Conservation (phyloP, 2,113 vertebrate species). For the Colistium nudipinnis region DNA sequence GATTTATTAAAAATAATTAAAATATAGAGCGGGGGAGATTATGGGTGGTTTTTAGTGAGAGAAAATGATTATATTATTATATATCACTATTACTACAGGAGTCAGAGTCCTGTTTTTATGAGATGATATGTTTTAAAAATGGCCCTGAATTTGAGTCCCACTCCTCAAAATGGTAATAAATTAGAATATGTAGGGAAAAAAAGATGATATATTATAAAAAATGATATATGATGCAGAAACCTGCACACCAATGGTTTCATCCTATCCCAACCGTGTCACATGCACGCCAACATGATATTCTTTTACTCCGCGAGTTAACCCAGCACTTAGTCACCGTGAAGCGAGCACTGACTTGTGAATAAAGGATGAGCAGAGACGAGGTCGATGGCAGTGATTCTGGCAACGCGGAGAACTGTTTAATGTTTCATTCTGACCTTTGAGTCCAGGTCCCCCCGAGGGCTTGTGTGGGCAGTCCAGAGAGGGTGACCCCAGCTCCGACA, state of each 20-base stretch:
- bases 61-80: too few species aligned
- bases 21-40: too few species aligned
- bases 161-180: background rate
- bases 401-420: constrained; percentile 15
- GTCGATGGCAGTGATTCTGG: constrained; percentile 47
- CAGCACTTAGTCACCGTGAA: constrained; percentile 21
- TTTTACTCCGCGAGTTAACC: constrained; percentile 20
- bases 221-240: too few species aligned
- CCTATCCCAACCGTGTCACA: background rate
- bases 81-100: too few species aligned
- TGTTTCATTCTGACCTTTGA: constrained; percentile 74
- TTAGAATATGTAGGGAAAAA: background rate
- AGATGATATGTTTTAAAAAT: too few species aligned
- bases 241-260: background rate
- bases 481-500: constrained; percentile 73
- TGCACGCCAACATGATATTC: background rate
- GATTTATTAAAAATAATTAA: too few species aligned
- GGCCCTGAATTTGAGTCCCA: background rate
- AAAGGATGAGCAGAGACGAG: constrained; percentile 59
- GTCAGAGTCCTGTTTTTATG: too few species aligned
- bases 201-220: too few species aligned
- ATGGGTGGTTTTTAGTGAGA: too few species aligned
- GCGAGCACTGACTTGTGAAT: constrained; percentile 45
- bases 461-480: constrained; percentile 62
- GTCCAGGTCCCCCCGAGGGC: constrained; percentile 67